Conservation (phyloP, 2,888 invertebrate species). For the Pristionchus exspectatus region DNA sequence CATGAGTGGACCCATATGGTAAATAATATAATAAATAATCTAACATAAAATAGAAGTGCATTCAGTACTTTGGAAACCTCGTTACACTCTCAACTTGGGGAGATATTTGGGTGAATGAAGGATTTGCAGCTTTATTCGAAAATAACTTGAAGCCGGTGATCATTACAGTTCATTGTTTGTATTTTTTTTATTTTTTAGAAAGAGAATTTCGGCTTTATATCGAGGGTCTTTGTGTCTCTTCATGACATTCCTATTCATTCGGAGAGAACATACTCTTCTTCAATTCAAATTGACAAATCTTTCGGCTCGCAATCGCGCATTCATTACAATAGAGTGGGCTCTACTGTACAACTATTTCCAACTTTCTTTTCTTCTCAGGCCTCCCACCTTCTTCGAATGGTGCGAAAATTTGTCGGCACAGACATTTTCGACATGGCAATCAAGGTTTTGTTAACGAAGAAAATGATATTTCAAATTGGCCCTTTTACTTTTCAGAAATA, state of each 20-base stretch:
- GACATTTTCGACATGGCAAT: neutral
- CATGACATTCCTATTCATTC: neutral
- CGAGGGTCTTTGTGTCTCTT: neutral
- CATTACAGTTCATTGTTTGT: neutral
- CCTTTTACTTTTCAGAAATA: neutral
- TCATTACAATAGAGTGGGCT: neutral
- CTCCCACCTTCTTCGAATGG: neutral
- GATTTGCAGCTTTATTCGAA: neutral
- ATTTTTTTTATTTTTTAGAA: neutral
- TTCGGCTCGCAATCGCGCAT: neutral
- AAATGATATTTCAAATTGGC: neutral
- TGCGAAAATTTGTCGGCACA: neutral
- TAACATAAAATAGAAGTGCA: neutral
- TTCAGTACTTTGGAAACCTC: constrained; percentile 31
- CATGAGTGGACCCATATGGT: neutral
- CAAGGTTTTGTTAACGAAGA: neutral
- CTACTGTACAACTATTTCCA: neutral
- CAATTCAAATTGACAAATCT: neutral
- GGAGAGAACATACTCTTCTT: neutral
- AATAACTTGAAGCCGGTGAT: neutral
- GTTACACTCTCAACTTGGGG: neutral
- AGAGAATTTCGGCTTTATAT: neutral
- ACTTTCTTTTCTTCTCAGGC: neutral
- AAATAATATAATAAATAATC: neutral
- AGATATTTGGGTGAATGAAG: constrained; percentile 14